phyloP scores from a whole-genome alignment of 2,797 vertebrate genomes.

The Crenichthys baileyi region DNA sequence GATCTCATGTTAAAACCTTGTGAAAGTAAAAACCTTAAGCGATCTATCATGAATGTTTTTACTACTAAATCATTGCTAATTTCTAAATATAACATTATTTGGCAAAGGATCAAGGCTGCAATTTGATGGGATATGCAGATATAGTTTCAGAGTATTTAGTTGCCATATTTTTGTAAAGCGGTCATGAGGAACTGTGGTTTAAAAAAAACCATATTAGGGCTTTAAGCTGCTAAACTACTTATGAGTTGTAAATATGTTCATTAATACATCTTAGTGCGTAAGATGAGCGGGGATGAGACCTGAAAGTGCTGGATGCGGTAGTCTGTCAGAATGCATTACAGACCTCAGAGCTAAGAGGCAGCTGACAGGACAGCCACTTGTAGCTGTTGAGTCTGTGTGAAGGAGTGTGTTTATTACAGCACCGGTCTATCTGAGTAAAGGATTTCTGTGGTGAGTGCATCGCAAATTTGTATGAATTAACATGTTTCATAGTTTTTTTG shows the following conservation, averaged over 20 bases:
- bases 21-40: neutral
- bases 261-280: constrained; percentile 89
- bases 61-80: neutral
- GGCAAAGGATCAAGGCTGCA: neutral
- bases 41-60: neutral
- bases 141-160: constrained; percentile 19
- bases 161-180: constrained; percentile 29
- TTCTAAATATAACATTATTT: neutral
- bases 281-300: constrained; percentile 87
- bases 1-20: constrained; percentile 16
- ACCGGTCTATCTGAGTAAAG: constrained; percentile 34
- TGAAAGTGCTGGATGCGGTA: constrained; percentile 85
- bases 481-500: constrained; percentile 7
- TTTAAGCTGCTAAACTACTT: constrained; percentile 93
- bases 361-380: constrained; percentile 64
- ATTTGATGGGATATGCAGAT: neutral
- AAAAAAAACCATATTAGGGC: constrained; percentile 82
- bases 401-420: constrained; percentile 38
- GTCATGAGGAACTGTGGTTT: constrained; percentile 28
- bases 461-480: constrained; percentile 31
- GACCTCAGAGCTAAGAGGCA: constrained; percentile 65
- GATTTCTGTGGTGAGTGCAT: constrained; percentile 49
- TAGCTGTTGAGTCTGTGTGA: constrained; percentile 53
- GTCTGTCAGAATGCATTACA: constrained; percentile 82
- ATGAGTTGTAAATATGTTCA: constrained; percentile 86